These are phyloP conservation scores for Yponomeuta malinellus DNA, from an alignment of 2,888 invertebrate species.

Conservation along the genomic window DNA sequence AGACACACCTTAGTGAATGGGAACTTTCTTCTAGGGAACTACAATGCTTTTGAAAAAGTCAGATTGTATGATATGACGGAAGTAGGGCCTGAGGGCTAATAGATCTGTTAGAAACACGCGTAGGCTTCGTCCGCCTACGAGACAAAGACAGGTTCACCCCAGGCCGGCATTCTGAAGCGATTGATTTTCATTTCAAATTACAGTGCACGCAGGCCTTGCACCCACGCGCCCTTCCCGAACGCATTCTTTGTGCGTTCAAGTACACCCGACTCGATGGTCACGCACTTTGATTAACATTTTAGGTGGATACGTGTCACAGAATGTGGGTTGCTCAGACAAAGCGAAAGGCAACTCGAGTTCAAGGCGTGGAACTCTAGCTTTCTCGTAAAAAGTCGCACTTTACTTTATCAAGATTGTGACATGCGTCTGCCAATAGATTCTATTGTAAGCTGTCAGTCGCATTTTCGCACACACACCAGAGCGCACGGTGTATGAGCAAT, in stretches of 20 bases:
- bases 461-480: slow-evolving; percentile 6
- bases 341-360: slow-evolving; percentile 15
- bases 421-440: slow-evolving; percentile 1
- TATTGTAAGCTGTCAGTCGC: neutral
- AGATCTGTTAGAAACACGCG: slow-evolving; percentile 40
- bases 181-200: slow-evolving; percentile 70
- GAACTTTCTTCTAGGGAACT: slow-evolving; percentile 1
- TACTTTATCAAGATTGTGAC: neutral
- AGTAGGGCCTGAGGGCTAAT: slow-evolving; percentile 29
- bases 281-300: slow-evolving; percentile 42
- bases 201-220: slow-evolving; percentile 37
- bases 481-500: slow-evolving; percentile 21
- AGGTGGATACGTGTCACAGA: slow-evolving; percentile 26
- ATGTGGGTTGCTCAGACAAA: slow-evolving; percentile 23
- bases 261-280: slow-evolving; percentile 40
- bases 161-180: slow-evolving; percentile 49
- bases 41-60: neutral
- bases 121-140: slow-evolving; percentile 57
- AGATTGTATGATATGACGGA: slow-evolving; percentile 3
- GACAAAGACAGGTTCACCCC: slow-evolving; percentile 45
- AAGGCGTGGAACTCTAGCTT: neutral
- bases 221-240: slow-evolving; percentile 53
- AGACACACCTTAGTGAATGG: neutral
- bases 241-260: slow-evolving; percentile 53
- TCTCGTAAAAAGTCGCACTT: neutral